Base-by-base conservation (phyloP, 2,113 vertebrate genomes). In the Aspidoscelis tigris region DNA sequence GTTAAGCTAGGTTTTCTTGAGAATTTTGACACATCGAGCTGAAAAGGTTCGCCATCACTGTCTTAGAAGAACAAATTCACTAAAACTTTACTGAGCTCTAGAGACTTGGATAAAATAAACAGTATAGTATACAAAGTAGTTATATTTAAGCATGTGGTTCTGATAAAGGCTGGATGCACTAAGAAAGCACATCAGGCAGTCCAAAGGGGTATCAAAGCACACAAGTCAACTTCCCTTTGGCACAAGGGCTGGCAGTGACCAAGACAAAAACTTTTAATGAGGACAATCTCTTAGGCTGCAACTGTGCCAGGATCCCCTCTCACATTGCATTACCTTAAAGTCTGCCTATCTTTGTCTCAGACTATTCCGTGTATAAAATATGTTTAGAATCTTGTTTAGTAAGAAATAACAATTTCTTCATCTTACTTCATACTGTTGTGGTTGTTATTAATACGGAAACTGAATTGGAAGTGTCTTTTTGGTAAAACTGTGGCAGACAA, bases 221-320 rank as follows among this genome's bases (percentile, higher is more conserved):
- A 83, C 43, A 77, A 81, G 85, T 79, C 50, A 89, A 0, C 9
- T 0, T 0, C 20, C 77, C 61, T 87, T 47, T 39, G 44, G 11
- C 26, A 78, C 43, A 88, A 88, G 82, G 7, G 1, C 18, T 1
- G 78, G 22, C 10, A 24, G 33, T 24, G 81, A 39, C 81, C 85
- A 83, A 79, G 16, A 73, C 83, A 53, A 79, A 84, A 78, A 33
- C 22, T 75, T 50, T 86, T 8, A 84, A 80, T 53, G 84, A 11
- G 22, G 69, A 39, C 39, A 85, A 47, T 5, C 50, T 69, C 33
- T n/a, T 77, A 70, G 47, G 2, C 50, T 24, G 50, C 53, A 18
- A 5, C 22, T 77, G 65, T 20, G 26, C 10, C 41, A 39, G 9
- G 58, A 55, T 11, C 64, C 43, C 16, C 39, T 58, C 33, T 41